Percentiles rank a stretch among this genome's conserved stretches.
These are phyloP conservation scores for Aurelia aurita DNA, from an alignment of 30 jellyfish, hydroid and myxozoan genomes.

Conservation along the genomic window DNA sequence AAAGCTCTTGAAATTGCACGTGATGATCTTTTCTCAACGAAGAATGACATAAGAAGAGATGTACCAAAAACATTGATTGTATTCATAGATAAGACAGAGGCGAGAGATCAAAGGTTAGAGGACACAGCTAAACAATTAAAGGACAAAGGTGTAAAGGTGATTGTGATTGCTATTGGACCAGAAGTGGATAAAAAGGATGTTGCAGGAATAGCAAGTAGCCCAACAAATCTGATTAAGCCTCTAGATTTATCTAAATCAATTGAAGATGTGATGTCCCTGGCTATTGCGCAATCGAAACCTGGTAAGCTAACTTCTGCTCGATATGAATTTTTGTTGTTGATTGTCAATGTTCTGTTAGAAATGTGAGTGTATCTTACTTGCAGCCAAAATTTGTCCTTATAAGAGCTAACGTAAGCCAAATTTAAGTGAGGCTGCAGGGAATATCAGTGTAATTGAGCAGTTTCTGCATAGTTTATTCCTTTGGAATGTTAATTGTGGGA, in stretches of 20 bases:
- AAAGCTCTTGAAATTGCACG: conserved; percentile 66
- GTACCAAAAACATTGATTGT: conserved; percentile 46
- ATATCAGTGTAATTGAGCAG: no score
- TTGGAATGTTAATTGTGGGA: no score
- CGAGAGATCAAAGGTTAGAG: not conserved
- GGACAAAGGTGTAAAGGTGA: conserved; percentile 43
- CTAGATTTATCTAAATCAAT: not conserved
- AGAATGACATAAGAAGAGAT: conserved; percentile 35
- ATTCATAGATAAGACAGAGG: conserved; percentile 5
- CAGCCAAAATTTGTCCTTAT: no score
- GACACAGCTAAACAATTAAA: conserved; percentile 30
- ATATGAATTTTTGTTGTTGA: no score
- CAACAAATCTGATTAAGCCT: not conserved
- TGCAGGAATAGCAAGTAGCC: conserved; percentile 8
- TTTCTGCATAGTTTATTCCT: no score
- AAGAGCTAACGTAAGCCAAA: no score
- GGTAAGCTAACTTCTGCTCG: no score
- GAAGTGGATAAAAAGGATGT: conserved; percentile 24
- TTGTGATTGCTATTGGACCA: conserved; percentile 51
- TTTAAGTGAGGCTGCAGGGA: no score
- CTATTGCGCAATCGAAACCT: not conserved
- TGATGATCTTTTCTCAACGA: conserved; percentile 12
- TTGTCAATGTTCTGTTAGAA: no score
- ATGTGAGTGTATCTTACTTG: no score
- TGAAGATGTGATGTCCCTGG: not conserved